A percentile compares a stretch with the other conserved stretches of the same genome.
Evolutionary conservation across 30 jellyfish, hydroid and myxozoan genomes (phyloP).

Genomic region (Aurelia sp.): DNA sequence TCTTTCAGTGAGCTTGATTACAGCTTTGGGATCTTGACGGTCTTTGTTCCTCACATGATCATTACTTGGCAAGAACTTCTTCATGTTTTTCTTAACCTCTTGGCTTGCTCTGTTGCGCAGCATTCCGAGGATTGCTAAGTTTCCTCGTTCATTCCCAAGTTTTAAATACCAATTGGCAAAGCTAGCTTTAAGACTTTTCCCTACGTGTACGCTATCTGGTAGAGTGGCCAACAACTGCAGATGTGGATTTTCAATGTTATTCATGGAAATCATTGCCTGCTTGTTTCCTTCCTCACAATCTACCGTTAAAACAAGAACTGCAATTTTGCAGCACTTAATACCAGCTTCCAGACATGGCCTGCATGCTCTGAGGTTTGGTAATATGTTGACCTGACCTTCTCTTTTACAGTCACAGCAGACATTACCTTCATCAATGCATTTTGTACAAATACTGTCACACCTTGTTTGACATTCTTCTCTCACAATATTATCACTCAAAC

Average conservation of each 20-base stretch:
- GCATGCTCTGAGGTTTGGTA: conserved; percentile 27
- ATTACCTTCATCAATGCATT: conserved; percentile 1
- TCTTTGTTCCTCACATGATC: conserved; percentile 11
- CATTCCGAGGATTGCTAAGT: not conserved
- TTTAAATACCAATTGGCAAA: conserved; percentile 16
- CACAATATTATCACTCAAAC: conserved; percentile 14
- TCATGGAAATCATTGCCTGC: conserved; percentile 1
- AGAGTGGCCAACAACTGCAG: not conserved
- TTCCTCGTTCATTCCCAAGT: conserved; percentile 10
- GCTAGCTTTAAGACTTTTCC: conserved; percentile 3
- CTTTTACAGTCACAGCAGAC: conserved; percentile 9
- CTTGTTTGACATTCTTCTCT: not conserved
- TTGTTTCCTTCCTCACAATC: conserved; percentile 60
- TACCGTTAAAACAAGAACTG: conserved; percentile 16
- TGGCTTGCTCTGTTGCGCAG: conserved; percentile 20
- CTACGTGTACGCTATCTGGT: conserved; percentile 15
- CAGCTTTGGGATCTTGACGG: not conserved
- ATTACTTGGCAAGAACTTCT: not conserved
- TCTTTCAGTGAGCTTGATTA: not conserved
- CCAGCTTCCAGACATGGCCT: not conserved
- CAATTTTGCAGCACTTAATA: conserved; percentile 9
- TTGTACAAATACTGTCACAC: not conserved
- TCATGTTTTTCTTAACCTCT: not conserved
- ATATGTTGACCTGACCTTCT: not conserved
- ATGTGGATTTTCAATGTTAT: conserved; percentile 1